Evolutionary conservation across 2,888 invertebrate species (phyloP).

Genomic region (Omphaloscelis lunosa): DNA sequence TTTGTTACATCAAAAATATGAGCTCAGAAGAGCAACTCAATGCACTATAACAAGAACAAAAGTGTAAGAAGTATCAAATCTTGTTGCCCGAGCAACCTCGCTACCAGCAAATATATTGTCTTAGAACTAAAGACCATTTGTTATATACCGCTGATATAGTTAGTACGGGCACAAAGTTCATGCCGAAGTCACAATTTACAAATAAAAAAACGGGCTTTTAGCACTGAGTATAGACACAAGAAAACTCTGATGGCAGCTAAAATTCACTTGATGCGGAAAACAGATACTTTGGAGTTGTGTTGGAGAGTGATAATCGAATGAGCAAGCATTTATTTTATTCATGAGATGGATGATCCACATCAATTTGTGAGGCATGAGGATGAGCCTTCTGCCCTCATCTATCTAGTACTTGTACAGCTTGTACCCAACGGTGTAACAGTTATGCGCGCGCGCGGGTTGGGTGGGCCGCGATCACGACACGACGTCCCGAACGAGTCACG

Average conservation of each 20-base stretch:
- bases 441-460: slow-evolving; percentile 76
- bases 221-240: neutral
- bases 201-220: neutral
- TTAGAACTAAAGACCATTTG: neutral
- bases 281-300: neutral
- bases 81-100: neutral
- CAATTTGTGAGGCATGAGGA: neutral
- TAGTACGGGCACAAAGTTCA: neutral
- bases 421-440: slow-evolving; percentile 71
- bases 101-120: neutral
- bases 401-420: slow-evolving; percentile 32
- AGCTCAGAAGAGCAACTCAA: slow-evolving; percentile 33
- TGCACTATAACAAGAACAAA: neutral
- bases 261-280: neutral
- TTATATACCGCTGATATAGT: neutral
- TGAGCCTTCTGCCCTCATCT: slow-evolving; percentile 31
- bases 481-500: slow-evolving; percentile 80
- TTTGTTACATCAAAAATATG: neutral
- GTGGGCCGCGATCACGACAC: slow-evolving; percentile 79
- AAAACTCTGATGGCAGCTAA: neutral
- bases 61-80: no score
- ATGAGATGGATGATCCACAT: neutral
- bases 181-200: neutral
- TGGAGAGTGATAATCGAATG: no score
- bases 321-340: neutral